Percentiles rank a stretch among this genome's conserved stretches.
Conservation (phyloP, 2,113 vertebrate species). For the Laticauda colubrina region DNA sequence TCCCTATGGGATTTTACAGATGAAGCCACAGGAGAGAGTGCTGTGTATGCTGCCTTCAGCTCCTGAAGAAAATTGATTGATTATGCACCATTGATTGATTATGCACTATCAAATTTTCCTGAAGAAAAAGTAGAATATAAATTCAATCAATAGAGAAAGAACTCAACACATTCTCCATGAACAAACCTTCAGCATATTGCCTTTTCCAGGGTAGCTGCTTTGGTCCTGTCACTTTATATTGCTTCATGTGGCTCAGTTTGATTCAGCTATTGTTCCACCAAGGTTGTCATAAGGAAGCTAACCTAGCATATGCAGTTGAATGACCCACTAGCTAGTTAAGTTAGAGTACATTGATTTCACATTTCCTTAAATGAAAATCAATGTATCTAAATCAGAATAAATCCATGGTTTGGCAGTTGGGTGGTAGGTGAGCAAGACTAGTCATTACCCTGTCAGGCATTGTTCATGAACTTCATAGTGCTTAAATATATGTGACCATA, state of each 20-base stretch:
- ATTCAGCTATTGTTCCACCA: not conserved
- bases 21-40: not conserved
- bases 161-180: not conserved
- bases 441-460: not conserved
- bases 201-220: not conserved
- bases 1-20: not conserved
- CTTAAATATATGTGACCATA: not conserved
- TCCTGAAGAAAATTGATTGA: not conserved
- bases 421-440: no score
- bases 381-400: constrained; percentile 19
- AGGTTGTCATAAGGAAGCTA: constrained; percentile 20
- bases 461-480: not conserved
- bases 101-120: not conserved
- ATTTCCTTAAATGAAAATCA: constrained; percentile 22
- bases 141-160: not conserved
- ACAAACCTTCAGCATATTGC: not conserved
- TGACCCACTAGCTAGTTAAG: constrained; percentile 18
- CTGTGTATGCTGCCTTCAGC: not conserved
- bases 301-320: not conserved
- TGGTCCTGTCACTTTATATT: constrained; percentile 27
- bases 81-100: not conserved
- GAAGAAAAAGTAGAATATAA: not conserved
- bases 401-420: not conserved
- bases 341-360: constrained; percentile 12
- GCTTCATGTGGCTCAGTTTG: constrained; percentile 20